Base-by-base conservation (phyloP, 2,888 invertebrate genomes). In the Stegophylla sp. region DNA sequence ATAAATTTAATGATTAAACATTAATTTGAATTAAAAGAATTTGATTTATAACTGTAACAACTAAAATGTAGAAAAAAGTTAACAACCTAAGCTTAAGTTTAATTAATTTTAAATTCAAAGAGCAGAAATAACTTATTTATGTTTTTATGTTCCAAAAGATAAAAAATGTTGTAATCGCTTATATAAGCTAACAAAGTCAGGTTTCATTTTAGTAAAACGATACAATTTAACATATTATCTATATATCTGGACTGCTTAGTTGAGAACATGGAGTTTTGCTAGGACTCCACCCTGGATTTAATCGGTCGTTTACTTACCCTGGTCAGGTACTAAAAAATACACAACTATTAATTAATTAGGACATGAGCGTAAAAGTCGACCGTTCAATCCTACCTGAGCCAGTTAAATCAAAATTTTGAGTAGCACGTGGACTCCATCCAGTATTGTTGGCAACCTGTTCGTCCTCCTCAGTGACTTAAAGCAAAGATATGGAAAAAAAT, bases 301-400 rank as follows among this genome's bases (percentile, higher is more conserved):
- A 63, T 48, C 61, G 12, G 41, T 61, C 26, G n/a, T 79, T 79
- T 61, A 79, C 26, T 79, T 79, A 71, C 79, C 71, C 79, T 79
- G 79, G 12, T 79, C 79, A 71, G 79, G 71, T 63, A 79, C 79
- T 79, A 79, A n/a, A 79, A 79, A 79, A 71, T 71, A 79, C 59
- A 71, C 48, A 79, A 61, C 69, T 71, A 26, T 79, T 79, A 63
- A 79, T 79, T 69, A 69, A 69, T 79, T 69, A 69, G 61, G 61
- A 79, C 61, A 71, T 63, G 48, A 7, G 23, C 34, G 64, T 61
- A 10, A 34, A 61, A 9, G 23, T 71, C n/a, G 4, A 2, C 51
- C 48, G 12, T 12, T 71, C 17, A n/a, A 53, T 53, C 69, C 17
- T 51, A 79, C 79, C 79, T 48, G 67, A 28, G 48, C 69, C 79